Evolutionary conservation across 53 echinoderm and acorn worm genomes (phyloP), one percentile per base, ranked within the genome.

Genomic region (Holothuria scabra): DNA sequence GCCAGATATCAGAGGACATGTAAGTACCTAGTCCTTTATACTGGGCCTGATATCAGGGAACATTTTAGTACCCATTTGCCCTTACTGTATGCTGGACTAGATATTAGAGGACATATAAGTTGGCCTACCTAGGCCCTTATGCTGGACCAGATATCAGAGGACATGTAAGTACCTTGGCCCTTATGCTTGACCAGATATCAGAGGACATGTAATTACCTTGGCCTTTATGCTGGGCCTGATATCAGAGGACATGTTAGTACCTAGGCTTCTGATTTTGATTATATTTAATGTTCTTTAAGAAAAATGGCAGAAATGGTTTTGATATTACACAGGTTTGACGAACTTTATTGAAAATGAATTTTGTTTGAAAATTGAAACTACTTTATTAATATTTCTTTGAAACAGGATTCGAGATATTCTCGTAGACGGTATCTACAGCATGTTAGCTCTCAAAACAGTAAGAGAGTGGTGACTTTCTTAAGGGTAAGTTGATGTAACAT

Each of bases 401-500:
- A 62, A 23, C 82, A 62, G 62, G 82, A 82, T 37, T 76, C 75
- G 10, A 12, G 88, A 38, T 88, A 88, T 32, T 88, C 88, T 7
- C 55, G 88, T 16, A 49, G 88, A 33, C 82, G 64, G 19, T 49
- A 62, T 59, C 84, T 88, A 21, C 84, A 66, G 69, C 84, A 87
- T 28, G 83, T 90, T 49, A 86, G 93, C 57, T 25, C 83, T 12
- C 76, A 86, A 31, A 93, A 86, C 80, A 91, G 86, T 63, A 79
- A 80, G 64, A 86, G 80, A 26, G 86, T 93, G 12, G 91, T 93
- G 14, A 89, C 93, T 13, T 88, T 90, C 79, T 84, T 93, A 30
- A 83, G 93, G 84, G 93, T 93, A 25, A 90, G 90, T 75, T 32
- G 14, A 8, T 48, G 11, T 16, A 41, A 41, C 10, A 10, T 0